Base-by-base conservation (phyloP, 2,888 invertebrate species). In the Eristalis arbustorum region DNA sequence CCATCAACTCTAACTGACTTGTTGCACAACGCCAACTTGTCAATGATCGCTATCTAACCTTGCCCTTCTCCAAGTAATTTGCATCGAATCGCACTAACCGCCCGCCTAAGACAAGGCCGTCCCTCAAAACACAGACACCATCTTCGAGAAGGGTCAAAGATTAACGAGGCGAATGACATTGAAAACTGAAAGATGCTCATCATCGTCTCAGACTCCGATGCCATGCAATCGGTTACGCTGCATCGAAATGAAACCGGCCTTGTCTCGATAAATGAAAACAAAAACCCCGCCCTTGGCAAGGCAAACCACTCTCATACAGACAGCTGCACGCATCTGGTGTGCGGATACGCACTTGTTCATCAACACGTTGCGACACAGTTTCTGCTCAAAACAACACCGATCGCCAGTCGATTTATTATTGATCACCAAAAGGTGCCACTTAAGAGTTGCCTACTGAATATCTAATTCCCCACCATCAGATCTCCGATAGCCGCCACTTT, bases 261-360 rank as follows among this genome's bases (percentile, higher is more conserved):
- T 49, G 49, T 22, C 14, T 23, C 10, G 18, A 49, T 49, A 40
- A n/a, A n/a, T n/a, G n/a, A n/a, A n/a, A n/a, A n/a, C n/a, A n/a
- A 25, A 37, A 71, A 71, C 37, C 37, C 11, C 18, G 66, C 74
- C 64, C 25, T 28, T 25, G 66, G 14, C 74, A 75, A 75, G 74
- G 74, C 59, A 66, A 75, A 59, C 74, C 28, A 75, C 74, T 66
- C 6, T 37, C 2, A 57, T 66, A 25, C 64, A 66, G 42, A n/a
- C 14, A 66, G 13, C 13, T 3, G 42, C 5, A 42, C 49, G 49
- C 49, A 49, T 49, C 49, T 42, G 77, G 64, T 73, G 64, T 73
- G 49, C 49, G 49, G 49, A 49, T 49, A 49, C 49, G 18, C 49
- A 49, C 49, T 49, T 18, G 49, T 49, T 8, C 49, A 49, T 49